These are phyloP conservation scores for Ametastegia equiseti DNA, from an alignment of 2,888 invertebrate species.

Conservation along the genomic window DNA sequence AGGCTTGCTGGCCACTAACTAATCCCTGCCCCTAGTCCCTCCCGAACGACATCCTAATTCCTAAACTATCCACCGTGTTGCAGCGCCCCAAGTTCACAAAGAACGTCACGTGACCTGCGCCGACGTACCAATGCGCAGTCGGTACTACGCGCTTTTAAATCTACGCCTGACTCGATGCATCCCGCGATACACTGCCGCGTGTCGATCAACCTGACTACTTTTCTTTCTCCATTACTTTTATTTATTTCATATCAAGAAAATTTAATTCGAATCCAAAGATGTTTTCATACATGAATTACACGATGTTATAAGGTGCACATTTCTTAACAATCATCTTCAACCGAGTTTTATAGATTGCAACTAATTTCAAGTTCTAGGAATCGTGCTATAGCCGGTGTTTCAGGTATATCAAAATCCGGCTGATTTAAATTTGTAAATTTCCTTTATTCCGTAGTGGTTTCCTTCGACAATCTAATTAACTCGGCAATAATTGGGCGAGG, in stretches of 20 bases:
- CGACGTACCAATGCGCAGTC: slow-evolving; percentile 8
- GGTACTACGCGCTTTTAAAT: neutral
- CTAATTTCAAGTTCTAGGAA: neutral
- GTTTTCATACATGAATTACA: too few relatives aligned
- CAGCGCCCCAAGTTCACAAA: slow-evolving; percentile 46
- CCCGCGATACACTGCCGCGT: neutral
- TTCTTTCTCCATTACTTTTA: too few relatives aligned
- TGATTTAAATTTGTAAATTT: neutral
- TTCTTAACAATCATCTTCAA: neutral
- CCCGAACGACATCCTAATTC: slow-evolving; percentile 11
- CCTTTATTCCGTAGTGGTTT: neutral
- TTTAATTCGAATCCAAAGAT: too few relatives aligned
- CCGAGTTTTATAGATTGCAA: neutral
- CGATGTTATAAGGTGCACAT: neutral
- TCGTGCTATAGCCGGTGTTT: neutral
- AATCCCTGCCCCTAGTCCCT: neutral
- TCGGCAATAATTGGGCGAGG: neutral
- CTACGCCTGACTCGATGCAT: neutral
- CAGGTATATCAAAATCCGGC: neutral
- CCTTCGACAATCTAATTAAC: neutral
- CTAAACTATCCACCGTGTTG: neutral
- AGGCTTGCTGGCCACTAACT: slow-evolving; percentile 68
- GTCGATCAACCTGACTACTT: neutral
- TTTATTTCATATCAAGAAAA: too few relatives aligned
- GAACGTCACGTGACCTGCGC: slow-evolving; percentile 52